Conservation (phyloP, 2,888 invertebrate species). For the Myathropa florea region DNA sequence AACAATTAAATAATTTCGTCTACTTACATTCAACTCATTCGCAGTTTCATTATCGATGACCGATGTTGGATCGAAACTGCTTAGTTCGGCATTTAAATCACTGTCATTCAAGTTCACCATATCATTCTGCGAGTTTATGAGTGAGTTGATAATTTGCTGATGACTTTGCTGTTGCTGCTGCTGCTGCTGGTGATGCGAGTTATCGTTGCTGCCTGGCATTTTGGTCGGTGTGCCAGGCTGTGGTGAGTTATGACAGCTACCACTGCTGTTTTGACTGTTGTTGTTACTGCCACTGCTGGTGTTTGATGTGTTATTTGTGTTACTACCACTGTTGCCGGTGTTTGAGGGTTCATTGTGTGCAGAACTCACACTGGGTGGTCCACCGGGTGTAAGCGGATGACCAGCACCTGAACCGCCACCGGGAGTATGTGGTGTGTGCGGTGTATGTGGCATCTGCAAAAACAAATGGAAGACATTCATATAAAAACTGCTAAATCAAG, state of each 20-base stretch:
- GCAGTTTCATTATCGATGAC: conserved; percentile 96
- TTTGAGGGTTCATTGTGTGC: conserved; percentile 81
- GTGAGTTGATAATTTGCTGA: conserved; percentile 77
- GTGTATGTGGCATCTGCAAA: conserved; percentile 83
- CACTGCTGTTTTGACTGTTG: conserved; percentile 70
- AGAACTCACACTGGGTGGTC: conserved; percentile 91
- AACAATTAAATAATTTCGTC: neutral
- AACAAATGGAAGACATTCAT: neutral
- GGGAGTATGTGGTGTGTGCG: conserved; percentile 90
- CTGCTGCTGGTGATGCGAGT: conserved; percentile 78
- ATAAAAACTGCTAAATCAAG: neutral
- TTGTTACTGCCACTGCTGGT: conserved; percentile 57
- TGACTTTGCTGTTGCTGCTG: conserved; percentile 77
- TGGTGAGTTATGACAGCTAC: conserved; percentile 80
- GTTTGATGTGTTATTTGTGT: conserved; percentile 63
- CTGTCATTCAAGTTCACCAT: conserved; percentile 83
- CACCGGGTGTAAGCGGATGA: conserved; percentile 87
- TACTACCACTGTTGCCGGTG: conserved; percentile 71
- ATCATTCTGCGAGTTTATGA: conserved; percentile 76
- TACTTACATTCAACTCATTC: conserved; percentile 94
- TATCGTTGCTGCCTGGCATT: conserved; percentile 77
- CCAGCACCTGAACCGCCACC: conserved; percentile 89
- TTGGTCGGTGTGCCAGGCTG: conserved; percentile 80
- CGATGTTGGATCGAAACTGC: conserved; percentile 94
- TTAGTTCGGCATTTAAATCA: conserved; percentile 91